Evolutionary conservation across 2,888 invertebrate genomes (phyloP), one percentile per base, ranked within the genome.

Genomic region (Tholera decimalis): DNA sequence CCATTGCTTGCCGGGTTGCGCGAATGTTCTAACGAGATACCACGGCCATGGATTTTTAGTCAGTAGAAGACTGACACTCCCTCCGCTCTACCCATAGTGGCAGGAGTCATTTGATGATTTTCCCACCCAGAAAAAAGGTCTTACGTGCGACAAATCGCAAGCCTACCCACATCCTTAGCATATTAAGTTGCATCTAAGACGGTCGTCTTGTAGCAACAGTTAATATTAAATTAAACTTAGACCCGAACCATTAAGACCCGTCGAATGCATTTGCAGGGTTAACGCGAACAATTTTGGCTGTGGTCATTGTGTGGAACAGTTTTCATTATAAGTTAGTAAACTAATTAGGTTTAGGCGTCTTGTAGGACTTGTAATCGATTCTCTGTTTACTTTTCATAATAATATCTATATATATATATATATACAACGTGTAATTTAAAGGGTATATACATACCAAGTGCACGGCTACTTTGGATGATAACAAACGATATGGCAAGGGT

Each of bases 161-260:
- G 80, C 87, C 59, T 80, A 46, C 0, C 6, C 15, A 15, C 26
- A n/a, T 41, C 59, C 81, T 85, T 83, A 83, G 49, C 61, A 76
- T 87, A 88, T 87, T 86, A 91, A 90, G 88, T 91, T 89, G 84
- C 90, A 86, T 87, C 88, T 90, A 91, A 93, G 93, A 91, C 90
- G 86, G 79, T 81, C 89, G 89, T 92, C 93, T 92, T 92, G 77
- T 92, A 92, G 78, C 72, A 73, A 88, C 83, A 85, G 91, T 92
- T 92, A 89, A 92, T 93, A 93, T 94, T 92, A 93, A 94, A 93
- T 94, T 94, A 93, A 94, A 94, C 91, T 90, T 83, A 90, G 88
- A 88, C 88, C 89, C 85, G 88, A 90, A 89, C 93, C 94, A 93
- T 94, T 94, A 93, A 75, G 88, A 88, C 83, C 90, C 92, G 94